phyloP scores from a whole-genome alignment of 1,140 invertebrate species.

The Spodoptera litura region DNA sequence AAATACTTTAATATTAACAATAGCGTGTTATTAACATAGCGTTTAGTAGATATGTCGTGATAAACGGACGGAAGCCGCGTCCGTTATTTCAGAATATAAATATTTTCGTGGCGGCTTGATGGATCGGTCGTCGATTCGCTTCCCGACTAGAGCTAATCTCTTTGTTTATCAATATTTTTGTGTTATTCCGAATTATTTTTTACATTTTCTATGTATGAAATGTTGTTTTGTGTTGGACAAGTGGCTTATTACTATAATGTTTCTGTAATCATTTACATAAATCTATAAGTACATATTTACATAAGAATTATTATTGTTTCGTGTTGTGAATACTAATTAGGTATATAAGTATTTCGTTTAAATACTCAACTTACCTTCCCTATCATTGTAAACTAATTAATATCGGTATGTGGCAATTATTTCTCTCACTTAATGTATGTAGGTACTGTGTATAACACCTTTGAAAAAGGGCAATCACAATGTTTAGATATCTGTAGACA shows the following conservation, averaged over 20 bases:
- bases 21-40: slow-evolving; percentile 35
- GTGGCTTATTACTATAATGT: neutral
- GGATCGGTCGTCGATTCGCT: slow-evolving; percentile 62
- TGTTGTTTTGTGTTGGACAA: slow-evolving; percentile 3
- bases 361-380: no score
- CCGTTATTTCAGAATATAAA: slow-evolving; percentile 62
- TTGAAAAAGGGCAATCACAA: no score
- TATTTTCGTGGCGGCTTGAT: slow-evolving; percentile 71
- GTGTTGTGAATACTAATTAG: no score
- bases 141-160: slow-evolving; percentile 56
- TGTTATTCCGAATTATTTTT: slow-evolving; percentile 26
- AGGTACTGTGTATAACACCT: no score
- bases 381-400: no score
- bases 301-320: no score
- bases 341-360: no score
- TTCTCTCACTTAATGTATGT: no score
- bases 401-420: no score
- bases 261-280: neutral
- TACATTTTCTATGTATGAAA: slow-evolving; percentile 13
- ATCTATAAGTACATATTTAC: neutral
- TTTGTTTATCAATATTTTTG: slow-evolving; percentile 63
- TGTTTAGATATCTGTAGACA: no score
- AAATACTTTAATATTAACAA: slow-evolving; percentile 38
- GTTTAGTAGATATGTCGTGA: slow-evolving; percentile 52
- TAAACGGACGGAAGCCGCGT: slow-evolving; percentile 59